A percentile compares a stretch with the other conserved stretches of the same genome.
phyloP scores from a whole-genome alignment of 2,113 vertebrate genomes.

The Octodon degus region DNA sequence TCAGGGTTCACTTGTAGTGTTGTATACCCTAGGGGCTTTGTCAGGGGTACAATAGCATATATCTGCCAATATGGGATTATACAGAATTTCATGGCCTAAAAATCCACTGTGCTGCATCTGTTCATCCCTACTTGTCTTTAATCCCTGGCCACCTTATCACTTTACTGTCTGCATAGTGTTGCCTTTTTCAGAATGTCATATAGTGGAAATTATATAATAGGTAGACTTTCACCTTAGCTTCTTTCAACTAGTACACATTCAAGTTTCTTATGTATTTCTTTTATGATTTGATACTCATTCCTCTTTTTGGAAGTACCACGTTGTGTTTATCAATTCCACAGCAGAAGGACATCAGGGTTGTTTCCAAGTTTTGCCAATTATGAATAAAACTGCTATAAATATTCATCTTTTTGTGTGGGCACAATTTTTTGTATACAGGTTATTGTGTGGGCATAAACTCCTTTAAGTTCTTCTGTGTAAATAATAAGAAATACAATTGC shows the following conservation, averaged over 20 bases:
- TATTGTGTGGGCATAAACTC: background rate
- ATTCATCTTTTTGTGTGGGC: background rate
- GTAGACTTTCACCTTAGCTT: background rate
- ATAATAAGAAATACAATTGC: background rate
- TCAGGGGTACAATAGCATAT: background rate
- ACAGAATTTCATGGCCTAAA: conserved; percentile 14
- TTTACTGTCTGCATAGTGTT: background rate
- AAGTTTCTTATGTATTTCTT: background rate
- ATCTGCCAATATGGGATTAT: background rate
- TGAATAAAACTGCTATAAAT: background rate
- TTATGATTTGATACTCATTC: background rate
- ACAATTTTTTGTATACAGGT: background rate
- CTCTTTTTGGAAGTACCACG: background rate
- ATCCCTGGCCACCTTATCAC: background rate
- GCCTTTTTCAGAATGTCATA: background rate
- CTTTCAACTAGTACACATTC: background rate
- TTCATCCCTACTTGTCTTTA: background rate
- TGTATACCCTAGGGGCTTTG: background rate
- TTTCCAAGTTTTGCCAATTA: background rate
- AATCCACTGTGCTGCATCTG: background rate
- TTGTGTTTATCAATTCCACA: background rate
- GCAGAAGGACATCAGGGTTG: background rate
- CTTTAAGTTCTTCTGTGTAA: background rate
- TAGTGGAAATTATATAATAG: background rate
- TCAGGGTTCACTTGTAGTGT: background rate